These are phyloP conservation scores for Sarcophaga caerulescens DNA, from an alignment of 2,888 invertebrate species.

Conservation along the genomic window DNA sequence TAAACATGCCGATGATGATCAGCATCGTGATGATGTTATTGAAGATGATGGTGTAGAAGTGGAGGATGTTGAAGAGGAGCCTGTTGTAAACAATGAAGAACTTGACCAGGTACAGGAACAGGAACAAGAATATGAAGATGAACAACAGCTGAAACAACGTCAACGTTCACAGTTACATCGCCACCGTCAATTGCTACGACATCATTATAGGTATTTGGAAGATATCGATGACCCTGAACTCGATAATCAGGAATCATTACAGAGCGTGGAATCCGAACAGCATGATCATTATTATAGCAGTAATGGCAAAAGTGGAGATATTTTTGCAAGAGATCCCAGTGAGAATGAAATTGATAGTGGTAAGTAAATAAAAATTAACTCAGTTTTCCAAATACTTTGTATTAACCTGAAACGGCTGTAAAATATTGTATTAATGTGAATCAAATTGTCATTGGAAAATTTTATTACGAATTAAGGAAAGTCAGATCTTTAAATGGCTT, in stretches of 20 bases:
- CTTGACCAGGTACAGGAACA: conserved; percentile 34
- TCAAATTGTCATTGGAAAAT: too few species aligned
- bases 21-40: conserved; percentile 39
- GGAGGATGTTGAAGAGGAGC: conserved; percentile 48
- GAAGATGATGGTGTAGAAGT: conserved; percentile 47
- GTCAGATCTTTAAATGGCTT: too few species aligned
- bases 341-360: conserved; percentile 80
- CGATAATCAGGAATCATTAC: conserved; percentile 81
- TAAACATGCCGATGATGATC: neutral
- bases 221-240: conserved; percentile 72
- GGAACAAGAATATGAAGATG: conserved; percentile 26
- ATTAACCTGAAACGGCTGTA: too few species aligned
- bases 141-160: neutral
- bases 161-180: conserved; percentile 21
- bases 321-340: conserved; percentile 78
- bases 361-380: conserved; percentile 70
- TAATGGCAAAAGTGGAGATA: conserved; percentile 80
- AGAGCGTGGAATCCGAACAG: conserved; percentile 88
- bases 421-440: too few species aligned
- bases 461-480: too few species aligned
- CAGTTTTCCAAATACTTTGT: too few species aligned
- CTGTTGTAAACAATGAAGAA: conserved; percentile 42
- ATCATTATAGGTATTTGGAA: conserved; percentile 51
- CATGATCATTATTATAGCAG: conserved; percentile 84
- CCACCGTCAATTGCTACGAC: conserved; percentile 55